Evolutionary conservation across 2,113 vertebrate species (phyloP), one percentile per base, ranked within the genome.

Genomic region (Choloepus hoffmanni): DNA sequence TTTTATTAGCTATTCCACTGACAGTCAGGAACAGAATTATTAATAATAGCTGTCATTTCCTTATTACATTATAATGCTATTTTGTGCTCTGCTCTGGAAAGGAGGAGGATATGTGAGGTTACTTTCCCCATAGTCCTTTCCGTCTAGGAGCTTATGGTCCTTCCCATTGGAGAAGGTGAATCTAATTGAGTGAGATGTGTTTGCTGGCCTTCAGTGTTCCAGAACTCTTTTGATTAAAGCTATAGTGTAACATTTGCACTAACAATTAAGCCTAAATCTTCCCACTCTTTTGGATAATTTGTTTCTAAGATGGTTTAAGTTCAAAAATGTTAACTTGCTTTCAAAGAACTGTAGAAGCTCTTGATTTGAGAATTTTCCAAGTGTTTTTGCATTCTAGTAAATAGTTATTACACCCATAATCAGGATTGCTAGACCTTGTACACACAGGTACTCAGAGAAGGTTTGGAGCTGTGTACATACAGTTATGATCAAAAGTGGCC

Each of bases 1-100:
- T 55, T 76, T 50, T 92, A 88, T 90, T 85, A 94, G 53, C 50
- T 85, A 65, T 72, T 77, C 14, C 40, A 67, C 15, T 84, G 48
- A 65, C 6, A 53, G 67, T 55, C 58, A 53, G 43, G 16, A 88
- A 33, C 60, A 81, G 9, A 60, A n/a, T 53, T 68, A 81, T 65
- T 95, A 67, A 33, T 73, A 85, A 50, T 11, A 33, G 2, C 33
- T 67, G 53, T 89, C 18, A 45, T 92, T 91, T 92, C 23, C 10
- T 8, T 73, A 63, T 45, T 60, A 81, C 4, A 24, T 18, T 13
- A 11, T 77, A 85, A 89, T 70, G 48, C 19, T 48, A 10, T 77
- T 73, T 48, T 89, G 60, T 67, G 90, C 73, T 83, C 21, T 26
- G 0, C 67, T 89, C 23, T 65, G 40, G 62, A 92, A 83, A 91